Evolutionary conservation across 2,797 vertebrate genomes (phyloP).

Genomic region (Orientallactaga sibirica): DNA sequence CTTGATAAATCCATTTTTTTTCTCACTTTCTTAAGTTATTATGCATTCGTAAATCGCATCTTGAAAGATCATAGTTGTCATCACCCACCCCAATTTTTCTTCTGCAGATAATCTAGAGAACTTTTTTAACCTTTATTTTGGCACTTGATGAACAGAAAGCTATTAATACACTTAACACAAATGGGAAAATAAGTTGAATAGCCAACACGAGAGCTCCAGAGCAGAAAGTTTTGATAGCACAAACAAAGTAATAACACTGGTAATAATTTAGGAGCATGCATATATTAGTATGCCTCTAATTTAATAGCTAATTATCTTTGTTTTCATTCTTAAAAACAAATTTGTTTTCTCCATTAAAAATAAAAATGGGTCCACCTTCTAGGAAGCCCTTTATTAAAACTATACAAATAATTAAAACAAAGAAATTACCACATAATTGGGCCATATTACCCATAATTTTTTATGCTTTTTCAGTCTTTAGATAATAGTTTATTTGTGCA

Average conservation of each 20-base stretch:
- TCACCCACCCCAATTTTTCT: conserved; percentile 72
- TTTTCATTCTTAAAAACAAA: conserved; percentile 84
- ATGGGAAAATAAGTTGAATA: conserved; percentile 74
- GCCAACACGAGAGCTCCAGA: conserved; percentile 66
- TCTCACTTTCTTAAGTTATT: conserved; percentile 78
- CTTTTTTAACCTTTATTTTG: conserved; percentile 75
- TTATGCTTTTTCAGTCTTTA: conserved; percentile 70
- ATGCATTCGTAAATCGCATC: conserved; percentile 71
- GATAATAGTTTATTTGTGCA: conserved; percentile 76
- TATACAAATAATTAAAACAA: conserved; percentile 81
- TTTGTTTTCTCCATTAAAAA: conserved; percentile 78
- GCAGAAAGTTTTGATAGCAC: conserved; percentile 77
- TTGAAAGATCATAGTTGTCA: conserved; percentile 81
- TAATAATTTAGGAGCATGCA: conserved; percentile 77
- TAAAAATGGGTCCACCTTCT: conserved; percentile 68
- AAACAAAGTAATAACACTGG: conserved; percentile 74
- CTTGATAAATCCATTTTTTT: conserved; percentile 78
- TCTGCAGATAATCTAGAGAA: conserved; percentile 78
- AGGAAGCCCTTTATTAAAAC: conserved; percentile 72
- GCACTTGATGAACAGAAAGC: conserved; percentile 73
- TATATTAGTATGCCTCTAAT: conserved; percentile 75
- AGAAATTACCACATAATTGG: conserved; percentile 78
- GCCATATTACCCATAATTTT: conserved; percentile 66
- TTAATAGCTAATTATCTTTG: conserved; percentile 81
- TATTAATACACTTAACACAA: conserved; percentile 78